A percentile compares a stretch with the other conserved stretches of the same genome.
Conservation (phyloP, 2,888 invertebrate genomes). For the Tyria jacobaeae region DNA sequence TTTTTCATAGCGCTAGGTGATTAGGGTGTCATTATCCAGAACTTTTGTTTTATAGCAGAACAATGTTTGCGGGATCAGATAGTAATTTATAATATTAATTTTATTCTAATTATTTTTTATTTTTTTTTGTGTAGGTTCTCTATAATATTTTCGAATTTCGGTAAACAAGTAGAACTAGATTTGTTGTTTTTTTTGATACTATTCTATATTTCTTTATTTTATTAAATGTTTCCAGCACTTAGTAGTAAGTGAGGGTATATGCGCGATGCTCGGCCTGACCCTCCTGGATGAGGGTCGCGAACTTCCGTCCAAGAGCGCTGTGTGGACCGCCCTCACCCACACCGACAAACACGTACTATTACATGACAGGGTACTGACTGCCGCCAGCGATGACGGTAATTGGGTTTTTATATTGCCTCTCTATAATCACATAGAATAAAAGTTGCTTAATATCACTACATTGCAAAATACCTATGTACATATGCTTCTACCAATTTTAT, state of each 20-base stretch:
- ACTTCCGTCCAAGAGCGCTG: conserved; percentile 62
- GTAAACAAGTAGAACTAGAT: too few relatives aligned
- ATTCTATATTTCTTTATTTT: not conserved
- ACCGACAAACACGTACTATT: conserved; percentile 93
- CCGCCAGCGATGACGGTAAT: conserved; percentile 90
- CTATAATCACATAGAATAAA: not conserved
- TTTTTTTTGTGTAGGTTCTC: too few relatives aligned
- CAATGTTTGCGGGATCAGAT: too few relatives aligned
- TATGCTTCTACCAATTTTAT: not conserved
- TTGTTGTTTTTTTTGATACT: not conserved
- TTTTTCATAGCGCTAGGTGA: too few relatives aligned
- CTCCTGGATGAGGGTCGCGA: conserved; percentile 58
- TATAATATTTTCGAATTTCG: too few relatives aligned
- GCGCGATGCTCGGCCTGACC: conserved; percentile 69
- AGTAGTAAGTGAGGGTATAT: conserved; percentile 74
- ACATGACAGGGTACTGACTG: conserved; percentile 92
- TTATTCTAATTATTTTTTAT: too few relatives aligned
- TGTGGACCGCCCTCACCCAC: conserved; percentile 91
- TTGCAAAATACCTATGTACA: not conserved
- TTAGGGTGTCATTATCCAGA: too few relatives aligned
- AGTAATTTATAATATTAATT: too few relatives aligned
- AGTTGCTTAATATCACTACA: not conserved
- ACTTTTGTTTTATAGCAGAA: too few relatives aligned
- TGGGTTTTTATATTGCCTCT: not conserved
- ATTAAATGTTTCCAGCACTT: conserved; percentile 54